Evolutionary conservation across 2,888 invertebrate genomes (phyloP).

Genomic region (Cheilosia scutellata): DNA sequence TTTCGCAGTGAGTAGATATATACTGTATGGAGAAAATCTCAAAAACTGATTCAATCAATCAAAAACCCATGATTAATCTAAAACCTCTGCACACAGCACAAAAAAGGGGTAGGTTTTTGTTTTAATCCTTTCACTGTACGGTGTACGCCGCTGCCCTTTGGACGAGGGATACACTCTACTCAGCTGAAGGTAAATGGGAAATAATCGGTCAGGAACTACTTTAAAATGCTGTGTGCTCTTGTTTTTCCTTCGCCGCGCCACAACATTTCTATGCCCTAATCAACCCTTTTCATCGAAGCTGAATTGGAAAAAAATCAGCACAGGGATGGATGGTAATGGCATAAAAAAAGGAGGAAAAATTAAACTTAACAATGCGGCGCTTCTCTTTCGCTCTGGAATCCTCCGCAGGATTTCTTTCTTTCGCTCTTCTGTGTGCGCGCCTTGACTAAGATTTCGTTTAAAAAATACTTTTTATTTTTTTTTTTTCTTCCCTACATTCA

Average conservation of each 20-base stretch:
- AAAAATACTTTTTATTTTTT: constrained; percentile 61
- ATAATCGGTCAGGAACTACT: constrained; percentile 74
- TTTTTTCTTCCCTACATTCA: background rate
- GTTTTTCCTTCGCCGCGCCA: constrained; percentile 33
- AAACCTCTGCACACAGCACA: constrained; percentile 58
- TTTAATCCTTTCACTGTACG: constrained; percentile 45
- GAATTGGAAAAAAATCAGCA: constrained; percentile 23
- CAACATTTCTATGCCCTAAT: constrained; percentile 61
- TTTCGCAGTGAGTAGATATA: background rate
- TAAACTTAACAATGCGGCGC: constrained; percentile 67
- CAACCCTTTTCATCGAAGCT: constrained; percentile 68
- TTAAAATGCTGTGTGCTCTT: constrained; percentile 57
- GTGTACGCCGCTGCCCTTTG: constrained; percentile 23
- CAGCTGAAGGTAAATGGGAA: constrained; percentile 64
- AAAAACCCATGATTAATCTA: constrained; percentile 76
- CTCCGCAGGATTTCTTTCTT: constrained; percentile 41
- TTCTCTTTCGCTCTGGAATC: constrained; percentile 53
- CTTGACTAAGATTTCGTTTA: constrained; percentile 62
- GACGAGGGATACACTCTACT: constrained; percentile 15
- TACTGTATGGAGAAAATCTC: constrained; percentile 48
- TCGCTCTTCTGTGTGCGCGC: constrained; percentile 54
- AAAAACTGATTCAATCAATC: constrained; percentile 75
- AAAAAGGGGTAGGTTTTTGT: constrained; percentile 66
- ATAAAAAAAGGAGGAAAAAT: constrained; percentile 38
- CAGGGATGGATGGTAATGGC: constrained; percentile 52